Evolutionary conservation across 1,140 invertebrate genomes (phyloP).

Genomic region (Drosophila hydei): DNA sequence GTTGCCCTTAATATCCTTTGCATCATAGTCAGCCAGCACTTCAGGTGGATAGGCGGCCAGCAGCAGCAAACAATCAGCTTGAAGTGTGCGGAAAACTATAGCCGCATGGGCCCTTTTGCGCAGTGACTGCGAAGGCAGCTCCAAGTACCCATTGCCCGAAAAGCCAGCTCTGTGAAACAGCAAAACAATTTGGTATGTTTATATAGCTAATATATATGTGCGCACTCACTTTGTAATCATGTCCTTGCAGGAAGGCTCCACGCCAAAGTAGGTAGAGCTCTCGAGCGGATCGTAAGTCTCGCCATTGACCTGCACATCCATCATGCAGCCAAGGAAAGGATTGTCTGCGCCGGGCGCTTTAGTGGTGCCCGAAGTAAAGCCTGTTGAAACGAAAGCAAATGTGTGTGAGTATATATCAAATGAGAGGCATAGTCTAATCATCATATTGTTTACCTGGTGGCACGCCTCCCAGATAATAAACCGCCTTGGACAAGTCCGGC

Average conservation of each 20-base stretch:
- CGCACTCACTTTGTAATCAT: conserved; percentile 86
- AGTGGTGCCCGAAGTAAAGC: conserved; percentile 75
- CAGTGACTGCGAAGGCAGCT: conserved; percentile 88
- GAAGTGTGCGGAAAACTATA: conserved; percentile 91
- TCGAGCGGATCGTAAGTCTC: conserved; percentile 86
- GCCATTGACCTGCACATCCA: conserved; percentile 90
- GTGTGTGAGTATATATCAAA: not conserved
- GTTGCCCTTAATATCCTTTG: conserved; percentile 85
- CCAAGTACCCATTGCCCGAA: conserved; percentile 91
- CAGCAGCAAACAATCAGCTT: conserved; percentile 89
- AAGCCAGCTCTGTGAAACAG: conserved; percentile 87
- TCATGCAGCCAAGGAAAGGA: conserved; percentile 92
- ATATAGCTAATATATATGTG: not conserved
- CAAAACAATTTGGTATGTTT: not conserved
- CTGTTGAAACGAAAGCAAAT: conserved; percentile 10
- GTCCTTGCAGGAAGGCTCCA: conserved; percentile 89
- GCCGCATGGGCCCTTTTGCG: conserved; percentile 88
- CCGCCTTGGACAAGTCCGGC: conserved; percentile 87
- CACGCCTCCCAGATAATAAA: conserved; percentile 92
- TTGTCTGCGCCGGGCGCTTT: conserved; percentile 84
- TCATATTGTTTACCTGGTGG: no score
- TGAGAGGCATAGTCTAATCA: no score
- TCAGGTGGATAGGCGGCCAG: conserved; percentile 88
- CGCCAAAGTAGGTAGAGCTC: conserved; percentile 89
- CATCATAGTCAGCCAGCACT: conserved; percentile 84